Conservation (phyloP, 2,797 vertebrate species). For the Darevskia mixta region DNA sequence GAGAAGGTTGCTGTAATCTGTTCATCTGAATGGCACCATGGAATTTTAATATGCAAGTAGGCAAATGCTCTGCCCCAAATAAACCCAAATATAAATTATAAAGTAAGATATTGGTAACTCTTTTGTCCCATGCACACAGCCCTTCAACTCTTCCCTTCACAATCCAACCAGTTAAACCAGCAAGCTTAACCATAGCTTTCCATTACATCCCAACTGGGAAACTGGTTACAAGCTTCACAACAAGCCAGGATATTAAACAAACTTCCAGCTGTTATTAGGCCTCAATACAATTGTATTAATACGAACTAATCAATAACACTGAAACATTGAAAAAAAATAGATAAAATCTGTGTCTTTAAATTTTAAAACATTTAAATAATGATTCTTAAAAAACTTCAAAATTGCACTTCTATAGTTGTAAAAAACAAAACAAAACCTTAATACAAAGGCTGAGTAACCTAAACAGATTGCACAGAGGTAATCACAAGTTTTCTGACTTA, state of each 20-base stretch:
- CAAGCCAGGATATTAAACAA: no score
- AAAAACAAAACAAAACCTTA: neutral
- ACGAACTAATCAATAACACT: neutral
- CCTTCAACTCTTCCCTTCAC: no score
- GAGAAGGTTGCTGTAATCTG: slow-evolving; percentile 4
- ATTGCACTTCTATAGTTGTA: neutral
- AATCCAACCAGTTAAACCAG: no score
- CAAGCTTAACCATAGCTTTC: no score
- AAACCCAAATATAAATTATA: neutral
- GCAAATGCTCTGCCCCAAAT: neutral
- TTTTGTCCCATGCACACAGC: no score
- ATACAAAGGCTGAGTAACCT: neutral
- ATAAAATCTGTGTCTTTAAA: neutral
- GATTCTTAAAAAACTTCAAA: neutral
- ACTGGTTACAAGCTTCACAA: no score
- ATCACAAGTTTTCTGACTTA: neutral
- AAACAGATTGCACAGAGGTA: neutral
- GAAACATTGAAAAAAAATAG: neutral
- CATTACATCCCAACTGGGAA: no score
- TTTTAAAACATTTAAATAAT: neutral
- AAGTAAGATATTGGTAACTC: no score
- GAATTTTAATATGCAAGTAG: neutral
- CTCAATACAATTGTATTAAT: no score
- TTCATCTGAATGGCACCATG: neutral
- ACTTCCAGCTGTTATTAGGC: no score